Conservation (phyloP, 2,113 vertebrate species). For the Lepus timidus region DNA sequence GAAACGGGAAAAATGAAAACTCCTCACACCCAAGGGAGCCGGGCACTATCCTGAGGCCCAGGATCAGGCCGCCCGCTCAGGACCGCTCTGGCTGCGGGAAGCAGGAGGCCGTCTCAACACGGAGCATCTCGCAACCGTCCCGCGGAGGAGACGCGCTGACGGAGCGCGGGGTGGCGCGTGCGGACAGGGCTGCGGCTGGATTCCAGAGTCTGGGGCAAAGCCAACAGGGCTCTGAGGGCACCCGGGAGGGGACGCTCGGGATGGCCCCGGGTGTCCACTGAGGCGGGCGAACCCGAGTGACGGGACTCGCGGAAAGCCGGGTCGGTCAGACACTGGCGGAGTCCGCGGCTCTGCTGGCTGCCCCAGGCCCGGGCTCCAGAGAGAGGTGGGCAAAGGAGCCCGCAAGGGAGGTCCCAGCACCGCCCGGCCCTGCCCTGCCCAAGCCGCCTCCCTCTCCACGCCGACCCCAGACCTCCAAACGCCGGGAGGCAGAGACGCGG, state of each 20-base stretch:
- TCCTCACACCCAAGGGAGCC: neutral
- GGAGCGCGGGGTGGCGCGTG: neutral
- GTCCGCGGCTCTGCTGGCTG: neutral
- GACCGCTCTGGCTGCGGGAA: neutral
- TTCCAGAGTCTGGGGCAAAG: neutral
- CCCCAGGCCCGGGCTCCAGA: neutral
- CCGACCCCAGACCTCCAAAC: slow-evolving; percentile 4
- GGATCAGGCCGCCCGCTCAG: neutral
- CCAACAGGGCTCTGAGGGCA: neutral
- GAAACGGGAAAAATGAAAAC: neutral
- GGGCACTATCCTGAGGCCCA: neutral
- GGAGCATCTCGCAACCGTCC: neutral
- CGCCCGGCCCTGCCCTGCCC: neutral
- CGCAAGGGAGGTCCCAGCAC: neutral
- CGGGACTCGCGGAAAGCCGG: neutral
- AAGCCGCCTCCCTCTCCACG: slow-evolving; percentile 32
- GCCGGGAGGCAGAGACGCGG: neutral
- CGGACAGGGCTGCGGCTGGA: neutral
- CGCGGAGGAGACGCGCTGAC: neutral
- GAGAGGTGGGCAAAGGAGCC: neutral
- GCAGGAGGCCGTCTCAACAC: neutral
- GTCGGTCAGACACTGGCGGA: neutral
- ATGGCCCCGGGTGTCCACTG: neutral
- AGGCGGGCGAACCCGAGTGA: neutral
- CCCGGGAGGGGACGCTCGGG: neutral